Evolutionary conservation across 2,113 vertebrate species (phyloP).

Genomic region (Alethe castanea): DNA sequence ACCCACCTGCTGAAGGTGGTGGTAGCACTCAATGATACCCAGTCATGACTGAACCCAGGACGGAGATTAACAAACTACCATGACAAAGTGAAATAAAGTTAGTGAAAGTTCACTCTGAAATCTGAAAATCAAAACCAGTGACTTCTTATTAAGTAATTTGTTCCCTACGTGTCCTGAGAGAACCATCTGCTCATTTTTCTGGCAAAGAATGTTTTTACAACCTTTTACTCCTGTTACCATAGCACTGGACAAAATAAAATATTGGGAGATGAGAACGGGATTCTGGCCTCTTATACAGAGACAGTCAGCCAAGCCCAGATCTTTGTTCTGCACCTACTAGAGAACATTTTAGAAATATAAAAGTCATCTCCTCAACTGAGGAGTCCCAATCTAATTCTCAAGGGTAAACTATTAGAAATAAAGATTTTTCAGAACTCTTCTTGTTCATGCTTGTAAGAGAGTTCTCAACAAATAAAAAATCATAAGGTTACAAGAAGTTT

Average conservation of each 20-base stretch:
- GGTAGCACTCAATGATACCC: neutral
- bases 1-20: neutral
- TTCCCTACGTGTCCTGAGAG: neutral
- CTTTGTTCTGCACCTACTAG: neutral
- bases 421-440: neutral
- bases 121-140: neutral
- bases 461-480: neutral
- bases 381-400: neutral
- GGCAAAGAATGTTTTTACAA: neutral
- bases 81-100: neutral
- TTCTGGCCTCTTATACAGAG: neutral
- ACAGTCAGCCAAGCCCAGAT: neutral
- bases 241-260: neutral
- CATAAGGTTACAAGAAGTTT: neutral
- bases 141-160: neutral
- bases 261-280: neutral
- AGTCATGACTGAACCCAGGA: neutral
- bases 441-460: neutral
- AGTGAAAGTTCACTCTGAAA: neutral
- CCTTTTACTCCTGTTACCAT: neutral
- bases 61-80: neutral
- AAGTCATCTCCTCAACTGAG: neutral
- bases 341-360: neutral
- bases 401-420: neutral
- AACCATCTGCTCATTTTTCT: neutral